A percentile compares a stretch with the other conserved stretches of the same genome.
These are phyloP conservation scores for Cosmia trapezina DNA, from an alignment of 2,888 invertebrate genomes.

Conservation along the genomic window DNA sequence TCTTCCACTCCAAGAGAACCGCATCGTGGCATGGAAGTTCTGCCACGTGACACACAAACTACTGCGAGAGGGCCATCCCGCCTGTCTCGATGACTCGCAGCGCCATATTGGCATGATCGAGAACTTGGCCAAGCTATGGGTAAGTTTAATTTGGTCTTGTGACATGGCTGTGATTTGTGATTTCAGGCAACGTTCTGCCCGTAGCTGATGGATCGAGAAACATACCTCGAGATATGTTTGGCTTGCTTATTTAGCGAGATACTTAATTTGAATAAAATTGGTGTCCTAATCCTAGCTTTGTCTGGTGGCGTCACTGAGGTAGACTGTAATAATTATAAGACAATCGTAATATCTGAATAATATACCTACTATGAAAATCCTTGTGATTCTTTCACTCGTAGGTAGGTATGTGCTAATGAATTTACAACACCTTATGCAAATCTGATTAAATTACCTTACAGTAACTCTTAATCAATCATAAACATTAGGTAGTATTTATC, in stretches of 20 bases:
- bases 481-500: background rate
- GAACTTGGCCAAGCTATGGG: slow-evolving; percentile 98
- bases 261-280: background rate
- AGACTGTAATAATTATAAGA: background rate
- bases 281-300: too few species aligned
- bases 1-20: slow-evolving; percentile 96
- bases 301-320: background rate
- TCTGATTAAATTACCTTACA: background rate
- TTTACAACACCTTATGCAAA: background rate
- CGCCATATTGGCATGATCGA: slow-evolving; percentile 94
- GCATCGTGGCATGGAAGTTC: slow-evolving; percentile 99
- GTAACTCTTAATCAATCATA: background rate
- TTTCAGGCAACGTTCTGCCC: background rate
- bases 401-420: background rate
- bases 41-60: slow-evolving; percentile 99
- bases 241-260: background rate
- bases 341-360: background rate
- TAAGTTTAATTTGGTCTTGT: slow-evolving; percentile 76
- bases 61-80: slow-evolving; percentile 97
- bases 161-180: background rate
- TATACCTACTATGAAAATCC: background rate
- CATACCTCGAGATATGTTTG: background rate
- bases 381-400: background rate
- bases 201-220: background rate
- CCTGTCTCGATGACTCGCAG: slow-evolving; percentile 96